Evolutionary conservation across 2,113 vertebrate genomes (phyloP).

Genomic region (Mormyrus lacerda): DNA sequence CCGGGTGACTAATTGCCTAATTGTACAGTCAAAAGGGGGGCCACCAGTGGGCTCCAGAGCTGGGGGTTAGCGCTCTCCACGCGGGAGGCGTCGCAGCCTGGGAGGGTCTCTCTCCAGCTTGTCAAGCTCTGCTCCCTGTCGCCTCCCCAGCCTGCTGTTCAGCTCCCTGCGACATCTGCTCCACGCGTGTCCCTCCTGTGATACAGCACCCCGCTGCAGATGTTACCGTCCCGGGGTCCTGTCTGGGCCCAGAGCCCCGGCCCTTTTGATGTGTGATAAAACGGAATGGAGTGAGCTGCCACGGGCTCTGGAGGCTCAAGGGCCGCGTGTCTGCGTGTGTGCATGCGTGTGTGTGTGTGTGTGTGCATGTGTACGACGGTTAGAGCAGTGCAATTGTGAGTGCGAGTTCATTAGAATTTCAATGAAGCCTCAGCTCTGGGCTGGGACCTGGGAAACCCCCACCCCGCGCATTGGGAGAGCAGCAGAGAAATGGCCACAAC

Average conservation of each 20-base stretch:
- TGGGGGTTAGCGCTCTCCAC: slow-evolving; percentile 30
- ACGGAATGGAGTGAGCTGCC: slow-evolving; percentile 71
- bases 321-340: not conserved
- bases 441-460: not conserved
- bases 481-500: not conserved
- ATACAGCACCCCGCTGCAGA: slow-evolving; percentile 69
- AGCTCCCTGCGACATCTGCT: slow-evolving; percentile 77
- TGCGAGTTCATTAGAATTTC: slow-evolving; percentile 66
- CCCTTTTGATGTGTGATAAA: slow-evolving; percentile 90
- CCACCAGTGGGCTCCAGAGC: not conserved
- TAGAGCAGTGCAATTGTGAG: not conserved
- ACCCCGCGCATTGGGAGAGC: not conserved
- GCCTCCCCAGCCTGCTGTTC: slow-evolving; percentile 41
- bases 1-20: slow-evolving; percentile 30
- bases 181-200: slow-evolving; percentile 75
- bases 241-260: slow-evolving; percentile 68
- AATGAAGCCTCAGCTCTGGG: slow-evolving; percentile 59
- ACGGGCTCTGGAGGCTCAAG: slow-evolving; percentile 42
- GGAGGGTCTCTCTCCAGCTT: slow-evolving; percentile 46
- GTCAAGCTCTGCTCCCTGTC: slow-evolving; percentile 36
- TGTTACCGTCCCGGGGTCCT: slow-evolving; percentile 73
- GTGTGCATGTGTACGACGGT: not conserved
- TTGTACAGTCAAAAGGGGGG: slow-evolving; percentile 24
- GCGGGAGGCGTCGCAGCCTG: slow-evolving; percentile 35
- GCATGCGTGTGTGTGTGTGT: slow-evolving; percentile 6